Evolutionary conservation across 2,888 invertebrate species (phyloP).

Genomic region (Epinotia ramella): DNA sequence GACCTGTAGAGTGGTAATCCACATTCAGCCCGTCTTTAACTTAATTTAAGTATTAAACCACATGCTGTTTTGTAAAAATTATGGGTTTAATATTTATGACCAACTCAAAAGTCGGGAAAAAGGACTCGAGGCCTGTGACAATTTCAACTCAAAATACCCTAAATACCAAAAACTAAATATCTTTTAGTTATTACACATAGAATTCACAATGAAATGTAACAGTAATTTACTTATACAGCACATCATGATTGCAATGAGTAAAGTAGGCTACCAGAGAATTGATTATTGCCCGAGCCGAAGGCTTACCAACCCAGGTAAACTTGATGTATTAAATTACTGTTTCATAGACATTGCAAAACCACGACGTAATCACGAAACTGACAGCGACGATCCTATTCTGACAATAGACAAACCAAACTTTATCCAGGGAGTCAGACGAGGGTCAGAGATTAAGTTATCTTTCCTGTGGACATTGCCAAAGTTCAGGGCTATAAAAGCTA

Average conservation of each 20-base stretch:
- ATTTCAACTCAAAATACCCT: slow-evolving; percentile 6
- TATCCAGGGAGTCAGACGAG: neutral
- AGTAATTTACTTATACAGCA: neutral
- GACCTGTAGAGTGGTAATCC: slow-evolving; percentile 39
- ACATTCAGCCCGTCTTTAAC: slow-evolving; percentile 29
- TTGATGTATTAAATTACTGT: neutral
- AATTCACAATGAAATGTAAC: neutral
- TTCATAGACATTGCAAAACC: neutral
- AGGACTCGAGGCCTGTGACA: slow-evolving; percentile 20
- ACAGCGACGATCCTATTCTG: neutral
- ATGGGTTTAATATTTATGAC: slow-evolving; percentile 19
- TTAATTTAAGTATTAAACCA: slow-evolving; percentile 20
- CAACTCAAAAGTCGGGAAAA: slow-evolving; percentile 7
- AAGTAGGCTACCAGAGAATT: neutral
- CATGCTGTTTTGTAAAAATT: slow-evolving; percentile 21
- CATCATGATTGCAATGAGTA: too few species aligned
- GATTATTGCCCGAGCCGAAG: neutral
- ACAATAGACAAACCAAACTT: neutral
- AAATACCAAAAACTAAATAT: neutral
- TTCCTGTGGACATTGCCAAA: too few species aligned
- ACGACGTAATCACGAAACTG: neutral
- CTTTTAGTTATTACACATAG: neutral
- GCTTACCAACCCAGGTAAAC: neutral
- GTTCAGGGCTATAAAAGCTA: too few species aligned
- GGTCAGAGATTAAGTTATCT: too few species aligned